These are phyloP conservation scores for Cynodonichthys magdalenae DNA, from an alignment of 2,797 vertebrate species.

Conservation along the genomic window DNA sequence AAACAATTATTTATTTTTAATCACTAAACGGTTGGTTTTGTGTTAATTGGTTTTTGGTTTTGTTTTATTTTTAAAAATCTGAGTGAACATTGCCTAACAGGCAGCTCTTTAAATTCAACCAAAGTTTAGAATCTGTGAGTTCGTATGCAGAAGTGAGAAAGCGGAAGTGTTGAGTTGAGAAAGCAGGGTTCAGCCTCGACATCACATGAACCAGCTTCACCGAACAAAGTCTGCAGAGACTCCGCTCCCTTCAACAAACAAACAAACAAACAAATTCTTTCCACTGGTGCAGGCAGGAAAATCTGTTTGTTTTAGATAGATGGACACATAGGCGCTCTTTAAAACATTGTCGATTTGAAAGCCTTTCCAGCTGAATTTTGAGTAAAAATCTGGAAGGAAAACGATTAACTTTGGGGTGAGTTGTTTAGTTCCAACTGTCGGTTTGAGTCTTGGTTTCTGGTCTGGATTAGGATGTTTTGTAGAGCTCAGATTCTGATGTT, in stretches of 20 bases:
- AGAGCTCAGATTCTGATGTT: too few species aligned
- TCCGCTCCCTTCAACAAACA: constrained; percentile 1
- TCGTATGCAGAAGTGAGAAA: constrained; percentile 61
- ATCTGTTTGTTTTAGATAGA: background rate
- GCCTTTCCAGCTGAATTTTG: too few species aligned
- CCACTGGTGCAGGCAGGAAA: constrained; percentile 36
- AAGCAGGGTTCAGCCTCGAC: constrained; percentile 20
- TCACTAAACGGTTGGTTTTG: too few species aligned
- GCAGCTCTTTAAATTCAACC: background rate
- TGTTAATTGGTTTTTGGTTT: too few species aligned
- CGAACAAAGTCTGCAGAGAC: background rate
- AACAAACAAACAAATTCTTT: constrained; percentile 1
- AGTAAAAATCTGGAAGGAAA: too few species aligned
- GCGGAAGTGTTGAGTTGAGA: constrained; percentile 49
- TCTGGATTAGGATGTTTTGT: too few species aligned
- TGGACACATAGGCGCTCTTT: too few species aligned
- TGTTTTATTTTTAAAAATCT: background rate
- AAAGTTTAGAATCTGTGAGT: background rate
- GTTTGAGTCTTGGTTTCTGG: too few species aligned
- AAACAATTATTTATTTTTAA: too few species aligned
- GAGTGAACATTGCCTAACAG: background rate
- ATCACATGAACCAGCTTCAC: constrained; percentile 31
- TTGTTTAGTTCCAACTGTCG: too few species aligned
- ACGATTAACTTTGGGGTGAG: too few species aligned
- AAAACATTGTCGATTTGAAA: too few species aligned